Base-by-base conservation (phyloP, 2,888 invertebrate genomes). In the Caenorhabditis angaria region DNA sequence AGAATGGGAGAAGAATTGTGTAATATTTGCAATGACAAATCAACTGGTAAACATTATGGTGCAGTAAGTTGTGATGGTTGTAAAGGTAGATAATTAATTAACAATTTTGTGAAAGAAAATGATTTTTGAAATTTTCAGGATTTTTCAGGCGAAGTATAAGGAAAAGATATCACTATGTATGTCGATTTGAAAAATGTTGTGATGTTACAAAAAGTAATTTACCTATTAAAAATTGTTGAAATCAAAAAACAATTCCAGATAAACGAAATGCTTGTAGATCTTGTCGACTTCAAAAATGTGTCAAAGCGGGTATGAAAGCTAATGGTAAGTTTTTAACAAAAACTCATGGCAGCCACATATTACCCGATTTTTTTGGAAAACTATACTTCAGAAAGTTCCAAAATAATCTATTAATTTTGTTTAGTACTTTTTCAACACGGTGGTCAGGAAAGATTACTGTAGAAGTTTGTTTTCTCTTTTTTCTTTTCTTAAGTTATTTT, bases 71-170 rank as follows among this genome's bases (percentile, higher is more conserved):
- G 86, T 69, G 86, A 86, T 65, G 86, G 86, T 12, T 86, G 86
- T 68, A 86, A 86, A 72, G 86, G 82, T 77, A 51, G 12, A 4
- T 48, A 10, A 22, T 22, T 51, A 20, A 20, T n/a, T 22, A 8
- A 18, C 25, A 12, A 51, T 22, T 24, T 51, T 51, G n/a, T 10
- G 22, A n/a, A 10, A 18, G 20, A n/a, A 4, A 4, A 10, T 20
- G 25, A 51, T 51, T 24, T 51, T 51, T n/a, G 5, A 5, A n/a
- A 22, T 61, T 61, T 61, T 27, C 57, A 72, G 78, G 83, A 3
- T 87, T 87, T 73, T 87, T 87, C 65, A 76, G 88, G 5, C 73
- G 87, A 8, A 86, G 86, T 25, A 85, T 87, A 27, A 69, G 87
- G 6, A 87, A 87, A 67, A 55, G 77, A 47, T 85, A 85, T 66